Evolutionary conservation across 2,888 invertebrate genomes (phyloP).

Genomic region (Mimachlamys varia): DNA sequence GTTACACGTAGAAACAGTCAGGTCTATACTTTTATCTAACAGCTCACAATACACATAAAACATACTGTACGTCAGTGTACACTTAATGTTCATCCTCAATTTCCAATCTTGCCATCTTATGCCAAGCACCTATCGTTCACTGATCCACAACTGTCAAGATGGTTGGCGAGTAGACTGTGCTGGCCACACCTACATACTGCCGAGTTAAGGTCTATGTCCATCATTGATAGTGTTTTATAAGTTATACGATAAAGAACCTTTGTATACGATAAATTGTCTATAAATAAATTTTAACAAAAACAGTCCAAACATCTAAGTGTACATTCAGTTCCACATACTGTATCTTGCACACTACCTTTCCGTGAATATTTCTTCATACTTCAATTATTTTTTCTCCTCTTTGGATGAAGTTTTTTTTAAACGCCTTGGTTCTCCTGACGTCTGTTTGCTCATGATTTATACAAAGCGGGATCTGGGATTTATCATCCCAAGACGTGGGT

Average conservation of each 20-base stretch:
- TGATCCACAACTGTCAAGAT: neutral
- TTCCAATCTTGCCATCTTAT: neutral
- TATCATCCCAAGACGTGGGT: slow-evolving; percentile 18
- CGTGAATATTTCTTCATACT: neutral
- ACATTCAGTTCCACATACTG: neutral
- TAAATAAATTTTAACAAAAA: neutral
- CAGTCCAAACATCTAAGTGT: neutral
- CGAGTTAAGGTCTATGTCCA: neutral
- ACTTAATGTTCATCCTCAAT: too few species aligned
- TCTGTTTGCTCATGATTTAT: slow-evolving; percentile 1
- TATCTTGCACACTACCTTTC: neutral
- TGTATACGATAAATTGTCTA: neutral
- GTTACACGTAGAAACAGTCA: too few species aligned
- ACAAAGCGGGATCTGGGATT: slow-evolving; percentile 10
- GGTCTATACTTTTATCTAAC: too few species aligned
- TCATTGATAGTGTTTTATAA: neutral
- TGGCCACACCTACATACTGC: neutral
- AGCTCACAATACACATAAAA: too few species aligned
- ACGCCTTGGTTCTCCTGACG: neutral
- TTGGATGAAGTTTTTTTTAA: neutral
- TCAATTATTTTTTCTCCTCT: neutral
- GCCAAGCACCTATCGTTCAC: neutral
- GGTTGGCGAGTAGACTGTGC: neutral
- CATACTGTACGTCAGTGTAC: too few species aligned
- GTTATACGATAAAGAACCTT: neutral